A percentile compares a stretch with the other conserved stretches of the same genome.
These are phyloP conservation scores for Kryphioiulus occultus DNA, from an alignment of 2,888 invertebrate species.

Conservation along the genomic window DNA sequence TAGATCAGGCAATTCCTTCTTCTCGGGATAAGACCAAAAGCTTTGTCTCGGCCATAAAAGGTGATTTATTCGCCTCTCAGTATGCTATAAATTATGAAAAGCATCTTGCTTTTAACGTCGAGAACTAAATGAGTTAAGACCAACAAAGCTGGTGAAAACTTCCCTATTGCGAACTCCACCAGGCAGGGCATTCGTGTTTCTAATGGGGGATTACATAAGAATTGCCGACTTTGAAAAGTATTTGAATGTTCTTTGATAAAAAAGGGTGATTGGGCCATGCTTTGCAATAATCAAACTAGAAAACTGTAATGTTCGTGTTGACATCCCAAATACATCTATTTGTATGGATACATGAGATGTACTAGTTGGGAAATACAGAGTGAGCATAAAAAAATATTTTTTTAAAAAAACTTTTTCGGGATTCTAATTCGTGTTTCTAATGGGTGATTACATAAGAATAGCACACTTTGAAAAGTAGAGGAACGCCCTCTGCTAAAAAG, in stretches of 20 bases:
- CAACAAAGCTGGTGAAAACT: conserved; percentile 20
- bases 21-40: conserved; percentile 10
- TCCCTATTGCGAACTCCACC: conserved; percentile 3
- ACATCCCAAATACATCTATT: no score
- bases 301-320: no score
- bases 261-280: neutral
- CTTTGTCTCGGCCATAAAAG: conserved; percentile 45
- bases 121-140: conserved; percentile 16
- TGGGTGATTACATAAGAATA: neutral
- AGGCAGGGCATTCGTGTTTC: neutral
- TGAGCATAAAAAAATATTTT: no score
- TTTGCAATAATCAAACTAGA: neutral
- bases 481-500: neutral
- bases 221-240: neutral
- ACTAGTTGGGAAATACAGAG: no score
- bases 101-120: conserved; percentile 41
- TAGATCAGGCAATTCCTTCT: neutral
- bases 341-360: no score
- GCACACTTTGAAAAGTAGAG: neutral
- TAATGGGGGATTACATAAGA: neutral
- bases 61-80: conserved; percentile 49
- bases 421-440: conserved; percentile 2
- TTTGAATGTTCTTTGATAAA: neutral
- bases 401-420: no score
- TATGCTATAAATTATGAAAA: conserved; percentile 48